Conservation (phyloP, 2,888 invertebrate genomes). For the Cryptus armator region DNA sequence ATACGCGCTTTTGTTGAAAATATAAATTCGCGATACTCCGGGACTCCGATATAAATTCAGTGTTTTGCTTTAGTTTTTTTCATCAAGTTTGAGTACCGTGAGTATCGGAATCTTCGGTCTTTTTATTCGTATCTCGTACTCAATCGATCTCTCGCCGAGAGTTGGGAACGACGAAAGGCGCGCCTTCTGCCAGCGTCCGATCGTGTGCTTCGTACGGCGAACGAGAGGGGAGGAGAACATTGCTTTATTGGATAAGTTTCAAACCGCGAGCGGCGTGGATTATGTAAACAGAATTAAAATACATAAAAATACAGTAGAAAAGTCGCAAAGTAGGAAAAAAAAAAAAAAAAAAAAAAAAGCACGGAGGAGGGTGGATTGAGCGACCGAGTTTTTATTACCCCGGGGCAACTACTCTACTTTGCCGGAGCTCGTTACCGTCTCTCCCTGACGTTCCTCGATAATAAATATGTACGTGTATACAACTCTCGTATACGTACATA, state of each 20-base stretch:
- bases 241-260: slow-evolving; percentile 61
- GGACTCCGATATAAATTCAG: neutral
- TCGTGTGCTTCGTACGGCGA: neutral
- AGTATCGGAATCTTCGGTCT: slow-evolving; percentile 6
- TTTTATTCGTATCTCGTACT: slow-evolving; percentile 21
- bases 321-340: neutral
- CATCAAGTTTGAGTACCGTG: neutral
- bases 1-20: neutral
- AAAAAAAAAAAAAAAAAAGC: slow-evolving; percentile 4
- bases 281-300: slow-evolving; percentile 49
- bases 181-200: neutral
- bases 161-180: neutral
- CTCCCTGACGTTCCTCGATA: slow-evolving; percentile 12
- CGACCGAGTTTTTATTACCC: slow-evolving; percentile 28
- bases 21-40: neutral
- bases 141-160: slow-evolving; percentile 5
- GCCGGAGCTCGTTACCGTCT: slow-evolving; percentile 27
- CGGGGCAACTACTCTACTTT: slow-evolving; percentile 13
- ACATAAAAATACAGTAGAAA: slow-evolving; percentile 27
- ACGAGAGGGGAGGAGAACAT: neutral
- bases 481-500: neutral
- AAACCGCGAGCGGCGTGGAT: slow-evolving; percentile 17
- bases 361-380: slow-evolving; percentile 3
- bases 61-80: neutral
- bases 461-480: slow-evolving; percentile 15